Percentiles rank a stretch among this genome's conserved stretches.
These are phyloP conservation scores for Zosterops borbonicus DNA, from an alignment of 2,113 vertebrate species.

Conservation along the genomic window DNA sequence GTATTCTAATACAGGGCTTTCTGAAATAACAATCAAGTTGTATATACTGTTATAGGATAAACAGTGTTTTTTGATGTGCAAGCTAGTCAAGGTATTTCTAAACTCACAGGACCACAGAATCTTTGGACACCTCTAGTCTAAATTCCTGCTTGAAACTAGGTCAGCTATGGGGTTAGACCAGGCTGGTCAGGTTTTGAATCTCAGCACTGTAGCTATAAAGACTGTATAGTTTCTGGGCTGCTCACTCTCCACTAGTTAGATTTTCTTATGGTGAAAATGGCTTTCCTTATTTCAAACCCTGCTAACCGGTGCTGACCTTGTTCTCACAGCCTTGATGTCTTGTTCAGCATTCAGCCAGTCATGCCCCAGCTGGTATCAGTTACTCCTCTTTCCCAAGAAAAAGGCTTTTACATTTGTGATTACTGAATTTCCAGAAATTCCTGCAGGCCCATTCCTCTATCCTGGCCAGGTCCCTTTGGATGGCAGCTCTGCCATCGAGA, in stretches of 20 bases:
- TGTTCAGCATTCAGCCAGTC: background rate
- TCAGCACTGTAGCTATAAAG: background rate
- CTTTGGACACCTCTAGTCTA: background rate
- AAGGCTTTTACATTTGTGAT: background rate
- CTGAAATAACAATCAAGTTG: background rate
- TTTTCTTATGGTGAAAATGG: background rate
- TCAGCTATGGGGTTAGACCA: background rate
- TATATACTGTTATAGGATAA: background rate
- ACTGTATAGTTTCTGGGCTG: background rate
- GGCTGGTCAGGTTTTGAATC: background rate
- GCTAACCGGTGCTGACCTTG: background rate
- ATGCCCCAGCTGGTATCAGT: background rate
- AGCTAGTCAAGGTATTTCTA: background rate
- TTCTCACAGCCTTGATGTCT: background rate
- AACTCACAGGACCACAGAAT: background rate
- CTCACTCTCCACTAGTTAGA: background rate
- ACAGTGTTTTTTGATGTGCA: background rate
- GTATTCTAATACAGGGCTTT: background rate
- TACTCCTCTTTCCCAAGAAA: background rate
- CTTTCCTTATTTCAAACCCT: background rate
- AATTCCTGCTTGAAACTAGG: background rate
- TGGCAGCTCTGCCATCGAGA: background rate
- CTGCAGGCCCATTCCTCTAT: background rate
- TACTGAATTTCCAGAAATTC: background rate
- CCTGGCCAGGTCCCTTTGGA: background rate